Percentiles rank a stretch among this genome's conserved stretches.
phyloP scores from a whole-genome alignment of 2,113 vertebrate species.

The Xiphophorus couchianus region DNA sequence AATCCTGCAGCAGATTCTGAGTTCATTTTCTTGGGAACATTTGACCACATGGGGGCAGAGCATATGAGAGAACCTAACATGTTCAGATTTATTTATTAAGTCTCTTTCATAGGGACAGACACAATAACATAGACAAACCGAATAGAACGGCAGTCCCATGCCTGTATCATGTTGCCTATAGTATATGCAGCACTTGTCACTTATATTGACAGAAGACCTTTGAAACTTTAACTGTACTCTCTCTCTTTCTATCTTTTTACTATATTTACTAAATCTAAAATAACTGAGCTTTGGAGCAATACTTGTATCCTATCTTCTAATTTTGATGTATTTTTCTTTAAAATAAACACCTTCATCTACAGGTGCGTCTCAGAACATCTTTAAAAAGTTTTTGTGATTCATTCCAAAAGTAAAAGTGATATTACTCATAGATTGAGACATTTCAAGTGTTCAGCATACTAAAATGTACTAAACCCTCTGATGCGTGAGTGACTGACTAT shows the following conservation, averaged over 20 bases:
- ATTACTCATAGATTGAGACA: not conserved
- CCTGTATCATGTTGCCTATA: too few species aligned
- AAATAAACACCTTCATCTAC: not conserved
- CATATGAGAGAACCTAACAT: not conserved
- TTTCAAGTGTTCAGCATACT: too few species aligned
- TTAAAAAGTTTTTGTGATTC: not conserved
- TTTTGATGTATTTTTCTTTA: not conserved
- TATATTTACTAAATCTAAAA: too few species aligned
- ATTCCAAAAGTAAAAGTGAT: not conserved
- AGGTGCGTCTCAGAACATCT: not conserved
- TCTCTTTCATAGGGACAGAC: too few species aligned
- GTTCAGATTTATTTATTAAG: not conserved
- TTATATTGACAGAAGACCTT: not conserved
- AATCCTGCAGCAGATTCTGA: not conserved
- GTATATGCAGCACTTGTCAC: too few species aligned
- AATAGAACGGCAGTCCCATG: too few species aligned
- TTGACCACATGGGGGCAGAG: slow-evolving; percentile 1
- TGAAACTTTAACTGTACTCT: not conserved
- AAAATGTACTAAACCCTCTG: too few species aligned
- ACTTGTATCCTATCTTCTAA: not conserved
- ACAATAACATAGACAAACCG: too few species aligned
- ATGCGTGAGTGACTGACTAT: too few species aligned
- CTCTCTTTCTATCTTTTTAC: too few species aligned
- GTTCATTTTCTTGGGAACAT: not conserved
- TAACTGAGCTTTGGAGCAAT: not conserved